Base-by-base conservation (phyloP, 2,888 invertebrate species). In the Polyploca ridens region DNA sequence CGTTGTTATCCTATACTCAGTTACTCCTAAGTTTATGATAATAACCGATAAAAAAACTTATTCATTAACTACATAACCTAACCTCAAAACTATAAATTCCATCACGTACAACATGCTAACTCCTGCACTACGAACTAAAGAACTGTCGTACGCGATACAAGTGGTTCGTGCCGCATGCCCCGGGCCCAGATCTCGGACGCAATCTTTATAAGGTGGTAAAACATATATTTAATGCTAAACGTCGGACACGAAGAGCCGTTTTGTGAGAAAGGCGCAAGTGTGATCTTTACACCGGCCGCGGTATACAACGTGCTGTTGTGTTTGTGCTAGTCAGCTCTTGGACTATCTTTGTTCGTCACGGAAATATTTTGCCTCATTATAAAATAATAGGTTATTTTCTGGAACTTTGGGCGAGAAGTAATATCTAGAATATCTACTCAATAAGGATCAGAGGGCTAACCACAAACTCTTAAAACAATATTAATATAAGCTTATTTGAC, bases 151-250 rank as follows among this genome's bases (percentile, higher is more conserved):
- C 79, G 77, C 81, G 81, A 82, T 86, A 78, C 86, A 81, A 87
- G 86, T 83, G 86, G 78, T 87, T 91, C 93, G 92, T 93, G 93
- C 91, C 67, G 85, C 87, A 82, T 84, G 91, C 91, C 87, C 81
- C 81, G 70, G 88, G 89, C 89, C 74, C 83, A 79, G 77, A 91
- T 91, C 91, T 82, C 83, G 77, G 81, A 84, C 91, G 85, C 90
- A 86, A 91, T 93, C 93, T 93, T 91, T 93, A 93, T 91, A 93
- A 94, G 91, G 93, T 93, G 93, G 92, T 94, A 93, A 93, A 93
- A 93, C 93, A 93, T 93, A 93, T 93, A 93, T 93, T 93, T 92
- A 93, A 93, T 90, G 90, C 88, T 93, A 92, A 92, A 89, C 84
- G 86, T 79, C 84, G 80, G 82, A 85, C 90, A 88, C 89, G 90